A percentile compares a stretch with the other conserved stretches of the same genome.
phyloP scores from a whole-genome alignment of 1,140 invertebrate species.

The Nebria ingens region DNA sequence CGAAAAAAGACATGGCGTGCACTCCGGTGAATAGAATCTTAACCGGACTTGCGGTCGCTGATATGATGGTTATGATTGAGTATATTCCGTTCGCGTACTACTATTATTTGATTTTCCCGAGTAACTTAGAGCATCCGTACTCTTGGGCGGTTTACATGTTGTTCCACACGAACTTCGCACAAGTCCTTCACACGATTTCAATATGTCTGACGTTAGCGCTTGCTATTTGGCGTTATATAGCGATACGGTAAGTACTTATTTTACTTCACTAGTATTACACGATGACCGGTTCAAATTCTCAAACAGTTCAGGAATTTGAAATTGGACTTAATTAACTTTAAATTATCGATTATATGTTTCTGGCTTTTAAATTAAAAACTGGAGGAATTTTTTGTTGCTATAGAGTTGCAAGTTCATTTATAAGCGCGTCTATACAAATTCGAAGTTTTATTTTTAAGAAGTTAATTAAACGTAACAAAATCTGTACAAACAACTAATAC shows the following conservation, averaged over 20 bases:
- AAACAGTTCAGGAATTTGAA: too few relatives aligned
- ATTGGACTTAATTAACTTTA: too few relatives aligned
- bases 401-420: too few relatives aligned
- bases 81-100: constrained; percentile 76
- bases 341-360: too few relatives aligned
- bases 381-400: too few relatives aligned
- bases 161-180: constrained; percentile 70
- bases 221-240: constrained; percentile 65
- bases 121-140: constrained; percentile 48
- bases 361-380: too few relatives aligned
- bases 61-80: constrained; percentile 79
- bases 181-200: constrained; percentile 75
- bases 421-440: too few relatives aligned
- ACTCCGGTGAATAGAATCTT: constrained; percentile 78
- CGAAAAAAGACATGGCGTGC: constrained; percentile 66
- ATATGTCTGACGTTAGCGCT: constrained; percentile 75
- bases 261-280: too few relatives aligned
- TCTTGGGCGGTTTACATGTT: constrained; percentile 60
- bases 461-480: too few relatives aligned
- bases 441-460: too few relatives aligned
- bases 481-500: too few relatives aligned
- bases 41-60: constrained; percentile 67
- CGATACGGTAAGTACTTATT: constrained; percentile 46
- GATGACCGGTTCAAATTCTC: too few relatives aligned
- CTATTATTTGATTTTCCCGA: constrained; percentile 52